Evolutionary conservation across 2,888 invertebrate species (phyloP), one percentile per base, ranked within the genome.

Genomic region (Trilocha varians): DNA sequence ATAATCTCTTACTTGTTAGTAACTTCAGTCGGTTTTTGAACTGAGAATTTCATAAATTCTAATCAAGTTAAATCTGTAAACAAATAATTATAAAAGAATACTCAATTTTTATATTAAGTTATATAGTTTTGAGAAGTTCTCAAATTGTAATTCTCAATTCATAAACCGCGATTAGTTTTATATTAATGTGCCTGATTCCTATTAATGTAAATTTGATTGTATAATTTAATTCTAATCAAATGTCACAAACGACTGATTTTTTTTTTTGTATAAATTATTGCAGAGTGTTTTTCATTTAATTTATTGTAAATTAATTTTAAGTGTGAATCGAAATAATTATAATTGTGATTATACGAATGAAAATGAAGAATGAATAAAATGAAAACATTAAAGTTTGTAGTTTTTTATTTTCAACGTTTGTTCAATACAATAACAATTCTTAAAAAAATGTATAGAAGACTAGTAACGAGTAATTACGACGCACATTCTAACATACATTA

Each of bases 181-280:
- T 59, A 62, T 68, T 74, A 75, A 79, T 79, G 79, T 82, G 83
- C 80, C 84, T 82, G 84, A 84, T 84, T 85, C 84, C 84, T 85
- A 83, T 79, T 83, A 82, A 78, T 71, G 65, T 84, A 80, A 70
- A 75, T 75, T 78, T 82, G 70, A 77, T 82, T 77, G 72, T 80
- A 76, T 74, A 76, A 61, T 74, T 72, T 78, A 76, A 73, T 77
- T 76, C 65, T 80, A 77, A 83, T 79, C 77, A 74, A 82, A 77
- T 73, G 79, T 84, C 85, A 74, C 72, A 76, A 78, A 79, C 73
- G 85, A 84, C 85, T 84, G 85, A 82, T 57, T 72, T 78, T 25
- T 25, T n/a, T 25, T 74, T 75, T 78, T 82, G 75, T 84, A 79
- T 82, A 79, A 83, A 82, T 79, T 79, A 78, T 84, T 79, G 73